phyloP scores from a whole-genome alignment of 1,140 invertebrate species.

The Zaprionus davidi region DNA sequence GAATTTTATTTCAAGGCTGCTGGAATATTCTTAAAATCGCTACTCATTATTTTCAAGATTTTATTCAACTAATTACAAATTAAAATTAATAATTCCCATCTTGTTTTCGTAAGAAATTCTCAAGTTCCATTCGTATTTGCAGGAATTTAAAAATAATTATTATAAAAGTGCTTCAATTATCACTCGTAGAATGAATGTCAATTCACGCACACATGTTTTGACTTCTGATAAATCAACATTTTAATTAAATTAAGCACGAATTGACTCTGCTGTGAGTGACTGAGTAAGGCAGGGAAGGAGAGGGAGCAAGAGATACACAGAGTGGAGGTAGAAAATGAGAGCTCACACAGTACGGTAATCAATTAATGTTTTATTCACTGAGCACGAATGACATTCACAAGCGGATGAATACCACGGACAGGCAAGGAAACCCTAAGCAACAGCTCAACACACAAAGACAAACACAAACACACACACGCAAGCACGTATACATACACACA shows the following conservation, averaged over 20 bases:
- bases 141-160: constrained; percentile 3
- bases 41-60: too few species aligned
- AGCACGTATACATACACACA: background rate
- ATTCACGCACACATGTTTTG: constrained; percentile 3
- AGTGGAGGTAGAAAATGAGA: background rate
- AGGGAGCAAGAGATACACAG: background rate
- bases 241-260: constrained; percentile 53
- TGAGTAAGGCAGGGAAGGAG: background rate
- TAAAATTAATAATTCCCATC: background rate
- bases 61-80: background rate
- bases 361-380: constrained; percentile 50
- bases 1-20: background rate
- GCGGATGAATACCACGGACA: constrained; percentile 13
- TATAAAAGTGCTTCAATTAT: background rate
- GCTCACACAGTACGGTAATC: constrained; percentile 28
- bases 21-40: background rate
- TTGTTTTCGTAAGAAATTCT: background rate
- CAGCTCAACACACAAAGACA: background rate
- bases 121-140: background rate
- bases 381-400: constrained; percentile 33
- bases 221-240: constrained; percentile 47
- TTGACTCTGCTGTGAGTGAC: constrained; percentile 26
- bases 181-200: background rate
- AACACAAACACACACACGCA: background rate
- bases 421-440: constrained; percentile 29